A percentile compares a stretch with the other conserved stretches of the same genome.
Evolutionary conservation across 1,140 invertebrate species (phyloP).

Genomic region (Holotrichia oblita): DNA sequence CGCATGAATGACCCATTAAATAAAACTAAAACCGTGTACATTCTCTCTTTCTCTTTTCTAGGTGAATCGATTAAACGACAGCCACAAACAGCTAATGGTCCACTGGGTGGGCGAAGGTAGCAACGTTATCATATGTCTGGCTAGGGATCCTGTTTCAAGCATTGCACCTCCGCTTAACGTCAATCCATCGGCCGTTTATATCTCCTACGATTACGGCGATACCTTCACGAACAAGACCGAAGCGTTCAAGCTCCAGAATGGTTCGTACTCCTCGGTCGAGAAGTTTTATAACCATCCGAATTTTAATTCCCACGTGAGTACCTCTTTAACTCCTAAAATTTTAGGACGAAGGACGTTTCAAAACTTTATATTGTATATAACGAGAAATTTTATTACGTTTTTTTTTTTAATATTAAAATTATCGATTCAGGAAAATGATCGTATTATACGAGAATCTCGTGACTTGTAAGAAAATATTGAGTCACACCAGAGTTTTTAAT

Average conservation of each 20-base stretch:
- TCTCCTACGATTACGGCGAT: constrained; percentile 88
- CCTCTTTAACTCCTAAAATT: background rate
- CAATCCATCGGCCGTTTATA: constrained; percentile 78
- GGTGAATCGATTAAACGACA: constrained; percentile 80
- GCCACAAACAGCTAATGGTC: constrained; percentile 87
- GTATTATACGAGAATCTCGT: too few species aligned
- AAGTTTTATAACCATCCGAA: constrained; percentile 87
- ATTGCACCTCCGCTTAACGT: constrained; percentile 59
- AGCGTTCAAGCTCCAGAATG: constrained; percentile 67
- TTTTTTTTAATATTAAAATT: too few species aligned
- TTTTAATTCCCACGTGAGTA: constrained; percentile 77
- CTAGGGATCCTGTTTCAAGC: constrained; percentile 71
- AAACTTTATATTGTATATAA: too few species aligned
- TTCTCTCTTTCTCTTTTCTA: constrained; percentile 63
- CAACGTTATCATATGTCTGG: constrained; percentile 86
- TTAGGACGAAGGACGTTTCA: too few species aligned
- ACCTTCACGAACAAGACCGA: constrained; percentile 80
- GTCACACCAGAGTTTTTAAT: too few species aligned
- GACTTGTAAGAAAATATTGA: too few species aligned
- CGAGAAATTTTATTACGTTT: too few species aligned
- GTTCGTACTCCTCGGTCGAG: constrained; percentile 75
- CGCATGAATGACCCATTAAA: too few species aligned
- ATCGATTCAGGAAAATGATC: too few species aligned
- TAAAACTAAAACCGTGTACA: too few species aligned
- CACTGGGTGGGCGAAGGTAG: constrained; percentile 89